Evolutionary conservation across 2,113 vertebrate species (phyloP).

Genomic region (Dasyprocta punctata): DNA sequence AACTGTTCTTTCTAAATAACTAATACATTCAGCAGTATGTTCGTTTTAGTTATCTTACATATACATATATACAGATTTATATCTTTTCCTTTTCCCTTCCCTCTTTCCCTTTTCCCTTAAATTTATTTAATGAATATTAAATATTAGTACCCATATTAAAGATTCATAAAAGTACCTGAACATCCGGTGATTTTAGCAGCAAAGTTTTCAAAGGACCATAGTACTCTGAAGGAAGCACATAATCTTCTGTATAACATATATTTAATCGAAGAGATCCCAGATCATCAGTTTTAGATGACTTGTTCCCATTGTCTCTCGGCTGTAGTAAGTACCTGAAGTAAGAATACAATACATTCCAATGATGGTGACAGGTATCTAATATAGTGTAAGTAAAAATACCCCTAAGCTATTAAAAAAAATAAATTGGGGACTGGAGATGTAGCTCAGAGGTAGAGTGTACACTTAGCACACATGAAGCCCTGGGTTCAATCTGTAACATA

Average conservation of each 20-base stretch:
- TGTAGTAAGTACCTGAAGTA: slow-evolving; percentile 95
- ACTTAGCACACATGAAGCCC: neutral
- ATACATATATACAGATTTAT: too few relatives aligned
- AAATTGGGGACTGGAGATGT: neutral
- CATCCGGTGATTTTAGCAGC: slow-evolving; percentile 96
- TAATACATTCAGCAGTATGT: too few relatives aligned
- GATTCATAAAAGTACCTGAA: slow-evolving; percentile 89
- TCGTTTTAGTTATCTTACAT: too few relatives aligned
- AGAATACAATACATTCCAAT: slow-evolving; percentile 47
- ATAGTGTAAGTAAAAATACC: neutral
- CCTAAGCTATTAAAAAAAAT: neutral
- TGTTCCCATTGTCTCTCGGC: slow-evolving; percentile 96
- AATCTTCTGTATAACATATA: slow-evolving; percentile 97
- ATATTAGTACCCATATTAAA: neutral
- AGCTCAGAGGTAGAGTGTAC: neutral
- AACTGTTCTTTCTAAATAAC: too few relatives aligned
- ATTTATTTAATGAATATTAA: too few relatives aligned
- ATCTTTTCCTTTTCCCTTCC: too few relatives aligned
- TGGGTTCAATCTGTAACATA: neutral
- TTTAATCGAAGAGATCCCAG: slow-evolving; percentile 95
- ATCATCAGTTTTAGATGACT: slow-evolving; percentile 94
- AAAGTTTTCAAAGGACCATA: slow-evolving; percentile 93
- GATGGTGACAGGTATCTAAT: neutral
- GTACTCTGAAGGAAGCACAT: slow-evolving; percentile 94
- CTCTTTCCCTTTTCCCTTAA: too few relatives aligned